Base-by-base conservation (phyloP, 2,113 vertebrate species). In the Puntigrus tetrazona region DNA sequence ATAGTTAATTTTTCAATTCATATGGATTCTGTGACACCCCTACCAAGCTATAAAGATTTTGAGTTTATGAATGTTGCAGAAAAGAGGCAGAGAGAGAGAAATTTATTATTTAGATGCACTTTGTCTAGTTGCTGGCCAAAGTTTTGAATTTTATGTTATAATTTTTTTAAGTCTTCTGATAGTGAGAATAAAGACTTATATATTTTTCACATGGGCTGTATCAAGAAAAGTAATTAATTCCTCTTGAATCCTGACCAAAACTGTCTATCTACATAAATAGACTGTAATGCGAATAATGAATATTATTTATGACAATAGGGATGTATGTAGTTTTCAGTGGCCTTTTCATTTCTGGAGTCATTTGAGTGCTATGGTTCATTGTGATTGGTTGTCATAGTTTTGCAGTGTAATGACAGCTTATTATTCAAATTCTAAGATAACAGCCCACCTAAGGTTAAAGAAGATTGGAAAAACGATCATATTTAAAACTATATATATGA, bases 11-110 rank as follows among this genome's bases (percentile, higher is more conserved):
- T n/a, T n/a, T n/a, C n/a, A n/a, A n/a, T n/a, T n/a, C n/a, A n/a
- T n/a, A n/a, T n/a, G 87, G 70, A 87, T 88, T 88, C 84, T 88
- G 88, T 87, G 85, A 81, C 81, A 84, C 43, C 22, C 61, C n/a
- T 22, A 7, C 16, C 45, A 70, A 41, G 69, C 87, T 88, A 87
- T 90, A 52, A 67, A 87, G 59, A 50, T 43, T 18, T 14, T 13
- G 1, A 47, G 45, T 13, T 47, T 47, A 14, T 14, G 13, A 47
- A 47, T 47, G 45, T 47, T 47, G 45, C 45, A 47, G n/a, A 16
- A 47, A 4, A 47, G 2, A 43, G 63, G 27, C 38, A 29, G 34
- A 82, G 16, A 75, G 81, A 43, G 82, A 86, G 88, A n/a, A 86
- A 16, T 47, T 16, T 47, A 16, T 47, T 47, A 14, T n/a, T 16